These are phyloP conservation scores for Cydia fagiglandana DNA, from an alignment of 1,140 invertebrate genomes.

Conservation along the genomic window DNA sequence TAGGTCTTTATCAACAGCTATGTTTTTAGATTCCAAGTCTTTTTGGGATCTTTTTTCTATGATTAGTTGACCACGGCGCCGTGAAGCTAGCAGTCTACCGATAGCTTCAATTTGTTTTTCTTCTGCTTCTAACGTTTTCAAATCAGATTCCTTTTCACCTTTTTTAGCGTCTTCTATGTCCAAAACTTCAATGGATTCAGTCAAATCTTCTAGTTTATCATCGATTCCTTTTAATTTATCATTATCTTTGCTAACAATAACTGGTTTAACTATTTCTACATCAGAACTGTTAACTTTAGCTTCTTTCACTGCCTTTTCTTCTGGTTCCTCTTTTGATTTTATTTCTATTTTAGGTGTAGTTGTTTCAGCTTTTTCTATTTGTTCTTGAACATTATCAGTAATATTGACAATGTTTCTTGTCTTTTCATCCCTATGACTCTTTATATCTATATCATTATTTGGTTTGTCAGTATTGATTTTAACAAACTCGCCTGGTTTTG, in stretches of 20 bases:
- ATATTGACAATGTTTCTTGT: slow-evolving; percentile 50
- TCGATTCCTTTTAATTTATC: slow-evolving; percentile 68
- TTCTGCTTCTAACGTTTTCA: slow-evolving; percentile 73
- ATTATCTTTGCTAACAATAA: slow-evolving; percentile 43
- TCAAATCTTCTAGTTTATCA: slow-evolving; percentile 72
- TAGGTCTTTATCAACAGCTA: slow-evolving; percentile 64
- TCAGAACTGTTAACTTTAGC: slow-evolving; percentile 42
- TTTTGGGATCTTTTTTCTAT: slow-evolving; percentile 71
- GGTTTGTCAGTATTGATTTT: slow-evolving; percentile 29
- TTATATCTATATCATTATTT: slow-evolving; percentile 28
- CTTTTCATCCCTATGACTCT: slow-evolving; percentile 51
- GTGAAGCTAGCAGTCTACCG: slow-evolving; percentile 67
- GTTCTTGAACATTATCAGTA: slow-evolving; percentile 41
- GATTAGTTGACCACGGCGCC: slow-evolving; percentile 63
- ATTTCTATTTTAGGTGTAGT: slow-evolving; percentile 36
- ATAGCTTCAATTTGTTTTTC: slow-evolving; percentile 78
- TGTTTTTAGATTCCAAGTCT: slow-evolving; percentile 66
- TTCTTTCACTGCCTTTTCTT: slow-evolving; percentile 39
- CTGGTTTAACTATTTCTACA: slow-evolving; percentile 43
- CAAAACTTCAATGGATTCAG: slow-evolving; percentile 69
- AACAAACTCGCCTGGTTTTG: slow-evolving; percentile 6
- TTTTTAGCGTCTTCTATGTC: slow-evolving; percentile 70
- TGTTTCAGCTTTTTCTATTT: slow-evolving; percentile 32
- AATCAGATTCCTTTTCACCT: slow-evolving; percentile 60
- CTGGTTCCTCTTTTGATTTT: slow-evolving; percentile 34